Evolutionary conservation across 2,797 vertebrate species (phyloP).

Genomic region (Pseudocheirus occidentalis): DNA sequence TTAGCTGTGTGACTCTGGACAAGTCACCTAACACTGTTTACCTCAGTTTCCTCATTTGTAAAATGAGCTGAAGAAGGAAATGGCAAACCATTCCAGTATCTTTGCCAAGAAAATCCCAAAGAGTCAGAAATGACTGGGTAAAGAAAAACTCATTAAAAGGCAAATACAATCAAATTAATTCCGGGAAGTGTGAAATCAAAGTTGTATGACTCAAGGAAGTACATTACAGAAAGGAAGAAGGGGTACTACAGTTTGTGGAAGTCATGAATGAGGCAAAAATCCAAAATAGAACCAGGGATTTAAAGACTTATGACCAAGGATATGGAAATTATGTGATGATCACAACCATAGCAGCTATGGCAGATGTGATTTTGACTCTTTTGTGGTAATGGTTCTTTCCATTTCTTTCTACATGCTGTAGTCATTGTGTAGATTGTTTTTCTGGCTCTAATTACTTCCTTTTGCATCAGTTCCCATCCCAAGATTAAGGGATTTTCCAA

Average conservation of each 20-base stretch:
- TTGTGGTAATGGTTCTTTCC: neutral
- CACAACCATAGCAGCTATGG: neutral
- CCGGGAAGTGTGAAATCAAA: neutral
- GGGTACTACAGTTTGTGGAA: neutral
- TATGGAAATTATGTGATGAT: neutral
- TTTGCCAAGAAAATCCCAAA: neutral
- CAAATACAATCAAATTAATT: neutral
- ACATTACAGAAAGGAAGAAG: neutral
- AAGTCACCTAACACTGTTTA: neutral
- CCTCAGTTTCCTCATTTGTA: neutral
- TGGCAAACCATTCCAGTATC: neutral
- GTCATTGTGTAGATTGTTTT: neutral
- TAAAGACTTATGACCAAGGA: neutral
- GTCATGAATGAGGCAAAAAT: neutral
- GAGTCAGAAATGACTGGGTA: neutral
- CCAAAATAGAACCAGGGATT: neutral
- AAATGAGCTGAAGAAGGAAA: neutral
- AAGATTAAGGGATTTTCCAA: neutral
- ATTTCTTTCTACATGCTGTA: neutral
- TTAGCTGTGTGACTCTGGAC: neutral
- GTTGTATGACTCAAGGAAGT: neutral
- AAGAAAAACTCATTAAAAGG: neutral
- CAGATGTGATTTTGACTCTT: neutral
- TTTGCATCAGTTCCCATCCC: neutral
- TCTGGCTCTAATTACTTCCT: neutral